phyloP scores from a whole-genome alignment of 2,888 invertebrate genomes.

The Ditula angustiorana region DNA sequence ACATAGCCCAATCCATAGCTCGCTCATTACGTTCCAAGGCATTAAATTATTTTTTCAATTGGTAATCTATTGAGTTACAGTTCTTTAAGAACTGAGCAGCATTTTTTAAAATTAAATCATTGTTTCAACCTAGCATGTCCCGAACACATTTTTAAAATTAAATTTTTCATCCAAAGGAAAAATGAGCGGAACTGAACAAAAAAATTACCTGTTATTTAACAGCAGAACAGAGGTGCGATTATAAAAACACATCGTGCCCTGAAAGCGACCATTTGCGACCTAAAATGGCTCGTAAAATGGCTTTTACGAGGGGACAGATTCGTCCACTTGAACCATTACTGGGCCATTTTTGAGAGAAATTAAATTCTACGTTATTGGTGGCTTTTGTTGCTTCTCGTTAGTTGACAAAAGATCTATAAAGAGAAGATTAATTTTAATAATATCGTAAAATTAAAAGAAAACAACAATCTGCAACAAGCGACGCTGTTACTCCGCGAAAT shows the following conservation, averaged over 20 bases:
- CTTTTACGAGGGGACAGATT: constrained; percentile 75
- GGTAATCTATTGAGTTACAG: too few relatives aligned
- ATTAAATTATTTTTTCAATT: too few relatives aligned
- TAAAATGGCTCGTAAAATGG: constrained; percentile 74
- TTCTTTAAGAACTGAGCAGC: too few relatives aligned
- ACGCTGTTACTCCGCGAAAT: too few relatives aligned
- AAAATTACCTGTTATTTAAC: constrained; percentile 37
- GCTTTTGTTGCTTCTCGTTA: not conserved
- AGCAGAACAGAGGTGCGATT: constrained; percentile 51
- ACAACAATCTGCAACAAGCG: too few relatives aligned
- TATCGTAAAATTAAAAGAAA: too few relatives aligned
- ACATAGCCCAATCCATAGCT: too few relatives aligned
- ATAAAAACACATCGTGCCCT: constrained; percentile 64
- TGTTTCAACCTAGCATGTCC: constrained; percentile 1
- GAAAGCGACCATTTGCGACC: constrained; percentile 70
- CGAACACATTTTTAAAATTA: constrained; percentile 16
- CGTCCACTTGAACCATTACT: constrained; percentile 66
- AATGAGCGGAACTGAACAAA: constrained; percentile 16
- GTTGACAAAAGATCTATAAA: too few relatives aligned
- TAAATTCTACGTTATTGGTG: constrained; percentile 51
- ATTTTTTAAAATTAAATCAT: too few relatives aligned
- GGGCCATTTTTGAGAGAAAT: constrained; percentile 66
- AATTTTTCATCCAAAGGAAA: constrained; percentile 18
- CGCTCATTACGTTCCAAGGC: too few relatives aligned
- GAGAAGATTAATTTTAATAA: too few relatives aligned